Base-by-base conservation (phyloP, 1,140 invertebrate genomes). In the Reticulitermes speratus region DNA sequence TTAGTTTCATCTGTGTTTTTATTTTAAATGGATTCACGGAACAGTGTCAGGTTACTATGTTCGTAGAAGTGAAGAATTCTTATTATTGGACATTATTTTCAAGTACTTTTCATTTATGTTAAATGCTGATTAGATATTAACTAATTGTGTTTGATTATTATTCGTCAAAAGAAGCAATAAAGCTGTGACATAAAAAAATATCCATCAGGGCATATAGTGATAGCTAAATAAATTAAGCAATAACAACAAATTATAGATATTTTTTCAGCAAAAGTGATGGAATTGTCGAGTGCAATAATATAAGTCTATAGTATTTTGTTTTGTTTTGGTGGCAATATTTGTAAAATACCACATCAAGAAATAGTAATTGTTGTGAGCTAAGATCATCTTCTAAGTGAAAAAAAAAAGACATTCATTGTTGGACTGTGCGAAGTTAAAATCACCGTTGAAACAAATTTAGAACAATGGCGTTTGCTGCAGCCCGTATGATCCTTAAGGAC, bases 401-500 rank as follows among this genome's bases (percentile, higher is more conserved):
- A 5, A 5, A 48, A 7, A 45, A 45, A 16, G 52, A 55, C 16
- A 55, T 5, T 55, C 1, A 55, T 25, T 75, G 0, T 30, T n/a
- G 0, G n/a, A 75, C n/a, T 75, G 6, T 30, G 65, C 30, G 65
- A 75, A 30, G 2, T 30, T 30, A 30, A 75, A 55, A 55, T 55
- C 65, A 75, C 30, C 65, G n/a, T 75, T n/a, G 19, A 23, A 75
- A 75, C n/a, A 16, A 30, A 75, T 75, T 19, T 59, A 19, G 3
- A 75, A n/a, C 65, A 75, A 96, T 96, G 95, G 95, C 95, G 89
- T 96, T 96, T 90, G 95, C 96, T 65, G 96, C 95, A 55, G 95
- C 95, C 86, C 93, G 96, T 83, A 96, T 96, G 95, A 96, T 96
- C 88, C 91, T 96, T 84, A 96, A 96, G 91, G 95, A 96, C 89